A percentile compares a stretch with the other conserved stretches of the same genome.
Evolutionary conservation across 2,888 invertebrate genomes (phyloP).

Genomic region (Drosophila greeni): DNA sequence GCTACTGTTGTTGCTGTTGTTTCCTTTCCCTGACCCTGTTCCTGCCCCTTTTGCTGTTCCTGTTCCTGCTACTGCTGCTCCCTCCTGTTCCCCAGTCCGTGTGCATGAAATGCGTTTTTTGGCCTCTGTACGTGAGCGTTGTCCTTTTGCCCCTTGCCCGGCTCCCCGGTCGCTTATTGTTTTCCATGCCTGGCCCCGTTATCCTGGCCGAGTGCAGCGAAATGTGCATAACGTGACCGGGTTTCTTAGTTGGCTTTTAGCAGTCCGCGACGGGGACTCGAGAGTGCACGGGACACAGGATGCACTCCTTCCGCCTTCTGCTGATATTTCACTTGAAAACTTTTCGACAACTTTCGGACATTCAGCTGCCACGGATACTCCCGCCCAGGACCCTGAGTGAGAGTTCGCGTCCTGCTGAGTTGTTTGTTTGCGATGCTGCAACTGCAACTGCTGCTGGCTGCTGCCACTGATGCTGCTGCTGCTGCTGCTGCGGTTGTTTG

Average conservation of each 20-base stretch:
- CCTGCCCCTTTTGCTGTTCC: slow-evolving; percentile 11
- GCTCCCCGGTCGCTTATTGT: slow-evolving; percentile 58
- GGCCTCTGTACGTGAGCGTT: slow-evolving; percentile 69
- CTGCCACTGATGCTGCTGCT: slow-evolving; percentile 13
- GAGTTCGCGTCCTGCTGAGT: slow-evolving; percentile 31
- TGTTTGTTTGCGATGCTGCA: slow-evolving; percentile 34
- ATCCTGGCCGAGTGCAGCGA: slow-evolving; percentile 64
- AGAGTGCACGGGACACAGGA: slow-evolving; percentile 57
- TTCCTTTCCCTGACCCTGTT: slow-evolving; percentile 7
- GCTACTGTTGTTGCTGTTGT: slow-evolving; percentile 26
- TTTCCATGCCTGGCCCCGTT: slow-evolving; percentile 45
- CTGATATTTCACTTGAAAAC: slow-evolving; percentile 67
- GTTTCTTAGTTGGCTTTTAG: slow-evolving; percentile 70
- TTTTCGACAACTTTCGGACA: slow-evolving; percentile 70
- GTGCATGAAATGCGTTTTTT: slow-evolving; percentile 70
- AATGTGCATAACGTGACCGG: slow-evolving; percentile 74
- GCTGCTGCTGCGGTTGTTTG: slow-evolving; percentile 53
- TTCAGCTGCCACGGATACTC: slow-evolving; percentile 58
- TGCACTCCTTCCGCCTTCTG: slow-evolving; percentile 22
- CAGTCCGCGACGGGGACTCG: slow-evolving; percentile 28
- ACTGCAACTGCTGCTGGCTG: slow-evolving; percentile 5
- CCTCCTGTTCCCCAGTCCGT: slow-evolving; percentile 22
- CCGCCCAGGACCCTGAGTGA: slow-evolving; percentile 1
- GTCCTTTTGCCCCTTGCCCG: slow-evolving; percentile 41
- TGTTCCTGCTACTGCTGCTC: neutral